Percentiles rank a stretch among this genome's conserved stretches.
phyloP scores from a whole-genome alignment of 2,888 invertebrate genomes.

The Heliothis peltigera region DNA sequence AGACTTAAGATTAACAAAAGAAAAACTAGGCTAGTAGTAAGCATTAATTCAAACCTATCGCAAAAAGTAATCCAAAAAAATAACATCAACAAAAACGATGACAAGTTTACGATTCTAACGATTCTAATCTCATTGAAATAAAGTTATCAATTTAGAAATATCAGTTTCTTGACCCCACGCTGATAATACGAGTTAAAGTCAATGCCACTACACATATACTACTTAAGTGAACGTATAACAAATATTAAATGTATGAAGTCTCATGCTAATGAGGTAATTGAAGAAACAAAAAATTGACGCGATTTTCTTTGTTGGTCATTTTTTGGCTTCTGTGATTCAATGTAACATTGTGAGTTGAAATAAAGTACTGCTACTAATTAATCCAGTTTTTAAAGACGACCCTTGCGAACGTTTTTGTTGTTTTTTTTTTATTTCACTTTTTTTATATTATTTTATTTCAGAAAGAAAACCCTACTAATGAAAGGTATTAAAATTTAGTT shows the following conservation, averaged over 20 bases:
- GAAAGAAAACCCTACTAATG: too few species aligned
- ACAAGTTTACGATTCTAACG: neutral
- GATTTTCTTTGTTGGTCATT: neutral
- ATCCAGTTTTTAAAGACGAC: too few species aligned
- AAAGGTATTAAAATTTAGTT: too few species aligned
- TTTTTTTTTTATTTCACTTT: too few species aligned
- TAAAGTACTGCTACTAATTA: neutral
- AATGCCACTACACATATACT: slow-evolving; percentile 39
- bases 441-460: too few species aligned
- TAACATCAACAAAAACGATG: neutral
- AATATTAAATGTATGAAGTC: slow-evolving; percentile 11
- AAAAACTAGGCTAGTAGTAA: too few species aligned
- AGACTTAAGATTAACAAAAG: too few species aligned
- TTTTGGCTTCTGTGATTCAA: neutral
- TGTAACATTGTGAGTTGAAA: neutral
- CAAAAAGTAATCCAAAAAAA: neutral
- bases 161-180: slow-evolving; percentile 41
- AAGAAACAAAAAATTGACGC: slow-evolving; percentile 5
- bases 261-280: slow-evolving; percentile 25
- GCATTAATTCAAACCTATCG: too few species aligned
- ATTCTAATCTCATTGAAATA: neutral
- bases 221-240: neutral
- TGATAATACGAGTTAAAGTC: slow-evolving; percentile 42
- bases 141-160: slow-evolving; percentile 9
- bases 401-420: too few species aligned